Base-by-base conservation (phyloP, 1,140 invertebrate genomes). In the Copidosoma floridanum region DNA sequence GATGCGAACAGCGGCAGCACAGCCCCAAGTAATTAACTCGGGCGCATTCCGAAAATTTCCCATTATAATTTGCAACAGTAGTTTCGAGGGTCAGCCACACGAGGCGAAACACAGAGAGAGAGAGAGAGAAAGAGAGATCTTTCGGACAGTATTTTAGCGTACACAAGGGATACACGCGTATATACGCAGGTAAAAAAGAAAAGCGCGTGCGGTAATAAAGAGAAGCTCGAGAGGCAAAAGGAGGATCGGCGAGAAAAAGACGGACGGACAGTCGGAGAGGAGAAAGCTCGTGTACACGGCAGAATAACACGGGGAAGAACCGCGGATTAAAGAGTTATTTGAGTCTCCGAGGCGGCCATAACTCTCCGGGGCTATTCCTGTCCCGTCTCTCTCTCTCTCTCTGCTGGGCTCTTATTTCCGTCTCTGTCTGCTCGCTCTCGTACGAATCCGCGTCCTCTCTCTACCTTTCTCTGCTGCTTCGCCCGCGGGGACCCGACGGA, bases 271-370 rank as follows among this genome's bases (percentile, higher is more conserved):
- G 43, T 8, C 10, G 29, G 18, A 10, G 27, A 29, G 35, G 27
- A n/a, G 18, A 44, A 40, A 35, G 27, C 0, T n/a, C n/a, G n/a
- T n/a, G n/a, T n/a, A n/a, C n/a, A n/a, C n/a, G n/a, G 50, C 43
- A 20, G 38, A 20, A 47, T 46, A 4, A 27, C 12, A n/a, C 41
- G 18, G 18, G 41, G 11, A 24, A 47, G 21, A 40, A 40, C 71
- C 69, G 72, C 68, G 76, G 73, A 81, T 80, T 80, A 79, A 78
- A 80, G 79, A 81, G 78, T 81, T 81, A 80, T 81, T 81, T 78
- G 77, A 79, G 77, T 79, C 76, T 69, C 75, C 63, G 75, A 75
- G 74, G 73, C 76, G 69, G 77, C 79, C 77, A 81, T 81, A 81
- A 81, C 65, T 81, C 77, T 79, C 75, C 67, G 57, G 64, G 70